Conservation (phyloP, 2,888 invertebrate species). For the Caenorhabditis zanzibari region DNA sequence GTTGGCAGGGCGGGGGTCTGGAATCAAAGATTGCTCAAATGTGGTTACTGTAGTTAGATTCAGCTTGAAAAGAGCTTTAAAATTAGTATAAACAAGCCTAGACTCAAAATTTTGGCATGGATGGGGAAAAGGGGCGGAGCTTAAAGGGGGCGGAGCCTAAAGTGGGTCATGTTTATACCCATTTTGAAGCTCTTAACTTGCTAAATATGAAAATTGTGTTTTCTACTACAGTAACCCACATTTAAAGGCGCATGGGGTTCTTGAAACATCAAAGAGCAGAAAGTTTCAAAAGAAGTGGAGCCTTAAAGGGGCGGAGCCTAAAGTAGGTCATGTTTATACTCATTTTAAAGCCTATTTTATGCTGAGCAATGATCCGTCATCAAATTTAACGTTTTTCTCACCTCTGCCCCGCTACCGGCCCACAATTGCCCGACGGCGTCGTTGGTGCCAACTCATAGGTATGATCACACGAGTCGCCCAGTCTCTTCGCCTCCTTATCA, state of each 20-base stretch:
- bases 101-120: not conserved
- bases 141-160: too few relatives aligned
- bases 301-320: too few relatives aligned
- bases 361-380: too few relatives aligned
- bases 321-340: too few relatives aligned
- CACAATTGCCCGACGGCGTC: not conserved
- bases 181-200: too few relatives aligned
- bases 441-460: conserved; percentile 39
- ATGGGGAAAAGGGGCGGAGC: too few relatives aligned
- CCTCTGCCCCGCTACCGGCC: conserved; percentile 5
- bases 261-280: too few relatives aligned
- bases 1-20: not conserved
- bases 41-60: not conserved
- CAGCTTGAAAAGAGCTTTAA: not conserved
- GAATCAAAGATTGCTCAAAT: not conserved
- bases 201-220: not conserved
- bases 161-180: too few relatives aligned
- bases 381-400: not conserved
- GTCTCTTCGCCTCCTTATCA: conserved; percentile 65
- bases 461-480: conserved; percentile 25
- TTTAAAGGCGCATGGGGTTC: too few relatives aligned
- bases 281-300: too few relatives aligned
- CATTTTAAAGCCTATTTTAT: too few relatives aligned
- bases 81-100: not conserved
- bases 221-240: too few relatives aligned